A percentile compares a stretch with the other conserved stretches of the same genome.
Conservation (phyloP, 1,140 invertebrate genomes). For the Mya arenaria region DNA sequence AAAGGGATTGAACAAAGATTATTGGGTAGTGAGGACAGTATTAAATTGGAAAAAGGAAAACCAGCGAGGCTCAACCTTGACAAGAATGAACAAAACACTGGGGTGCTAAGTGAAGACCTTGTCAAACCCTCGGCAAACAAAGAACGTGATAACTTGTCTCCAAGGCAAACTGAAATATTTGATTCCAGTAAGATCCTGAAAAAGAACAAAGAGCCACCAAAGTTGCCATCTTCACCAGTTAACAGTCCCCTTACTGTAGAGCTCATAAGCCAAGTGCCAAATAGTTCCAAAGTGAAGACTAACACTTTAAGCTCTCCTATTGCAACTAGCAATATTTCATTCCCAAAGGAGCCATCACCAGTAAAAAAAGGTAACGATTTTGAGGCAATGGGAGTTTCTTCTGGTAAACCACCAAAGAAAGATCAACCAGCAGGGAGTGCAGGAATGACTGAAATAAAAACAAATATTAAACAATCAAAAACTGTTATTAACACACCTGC, state of each 20-base stretch:
- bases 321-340: no score
- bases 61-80: no score
- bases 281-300: no score
- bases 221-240: not conserved
- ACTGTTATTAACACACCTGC: not conserved
- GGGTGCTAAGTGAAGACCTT: no score
- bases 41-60: no score
- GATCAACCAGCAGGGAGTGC: constrained; percentile 21
- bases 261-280: constrained; percentile 8
- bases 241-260: constrained; percentile 1
- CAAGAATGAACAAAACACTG: no score
- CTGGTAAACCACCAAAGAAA: constrained; percentile 47
- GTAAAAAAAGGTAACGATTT: not conserved
- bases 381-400: constrained; percentile 29
- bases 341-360: no score
- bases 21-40: no score
- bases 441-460: constrained; percentile 53
- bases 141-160: constrained; percentile 42
- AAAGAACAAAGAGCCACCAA: constrained; percentile 36
- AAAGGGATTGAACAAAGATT: no score
- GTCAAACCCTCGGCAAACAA: no score
- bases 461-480: constrained; percentile 40
- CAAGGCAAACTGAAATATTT: constrained; percentile 63
- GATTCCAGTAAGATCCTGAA: constrained; percentile 64
- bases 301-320: no score